phyloP scores from a whole-genome alignment of 1,140 invertebrate genomes.

The Gonioctena quinquepunctata region DNA sequence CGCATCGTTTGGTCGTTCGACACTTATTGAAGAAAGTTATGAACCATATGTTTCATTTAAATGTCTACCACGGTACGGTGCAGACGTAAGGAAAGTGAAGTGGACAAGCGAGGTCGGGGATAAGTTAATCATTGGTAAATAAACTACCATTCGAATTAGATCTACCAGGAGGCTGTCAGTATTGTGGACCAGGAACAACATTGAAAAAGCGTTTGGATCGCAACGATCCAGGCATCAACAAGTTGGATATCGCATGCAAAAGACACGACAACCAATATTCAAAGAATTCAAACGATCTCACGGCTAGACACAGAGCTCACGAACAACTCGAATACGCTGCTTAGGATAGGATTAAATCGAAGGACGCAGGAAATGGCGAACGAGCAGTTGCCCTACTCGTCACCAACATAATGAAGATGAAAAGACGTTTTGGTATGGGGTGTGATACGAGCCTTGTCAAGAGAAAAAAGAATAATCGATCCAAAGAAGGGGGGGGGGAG shows the following conservation, averaged over 20 bases:
- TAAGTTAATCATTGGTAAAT: conserved; percentile 36
- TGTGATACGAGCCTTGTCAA: too few relatives aligned
- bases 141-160: conserved; percentile 37
- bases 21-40: too few relatives aligned
- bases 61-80: too few relatives aligned
- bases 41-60: too few relatives aligned
- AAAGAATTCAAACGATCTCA: conserved; percentile 44
- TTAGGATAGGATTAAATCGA: neutral
- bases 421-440: too few relatives aligned
- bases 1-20: too few relatives aligned
- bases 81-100: too few relatives aligned
- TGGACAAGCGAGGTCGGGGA: too few relatives aligned
- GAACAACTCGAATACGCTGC: conserved; percentile 34
- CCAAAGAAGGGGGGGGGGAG: neutral
- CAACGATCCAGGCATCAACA: conserved; percentile 39
- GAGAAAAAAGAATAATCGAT: too few relatives aligned
- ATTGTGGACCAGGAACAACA: conserved; percentile 40
- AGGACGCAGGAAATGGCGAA: neutral
- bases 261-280: conserved; percentile 43
- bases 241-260: conserved; percentile 38
- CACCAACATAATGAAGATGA: too few relatives aligned
- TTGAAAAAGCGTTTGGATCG: conserved; percentile 30
- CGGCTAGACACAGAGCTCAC: conserved; percentile 52
- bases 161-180: conserved; percentile 32
- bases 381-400: conserved; percentile 30